These are phyloP conservation scores for Nematolebias whitei DNA, from an alignment of 2,113 vertebrate species.

Conservation along the genomic window DNA sequence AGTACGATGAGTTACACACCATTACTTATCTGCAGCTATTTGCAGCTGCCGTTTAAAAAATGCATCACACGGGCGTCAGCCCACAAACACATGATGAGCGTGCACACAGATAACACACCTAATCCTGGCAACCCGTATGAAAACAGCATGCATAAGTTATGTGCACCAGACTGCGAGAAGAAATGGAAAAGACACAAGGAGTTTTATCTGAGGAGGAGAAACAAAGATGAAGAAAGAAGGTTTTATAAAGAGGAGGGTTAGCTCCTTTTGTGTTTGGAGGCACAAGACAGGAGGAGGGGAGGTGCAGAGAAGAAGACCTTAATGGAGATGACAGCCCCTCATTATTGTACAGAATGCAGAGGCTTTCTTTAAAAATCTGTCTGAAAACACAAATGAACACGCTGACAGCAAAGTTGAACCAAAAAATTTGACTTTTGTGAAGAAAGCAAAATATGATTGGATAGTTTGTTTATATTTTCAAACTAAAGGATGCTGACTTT, in stretches of 20 bases:
- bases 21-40: conserved; percentile 50
- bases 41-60: conserved; percentile 27
- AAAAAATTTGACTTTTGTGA: not conserved
- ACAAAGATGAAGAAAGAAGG: conserved; percentile 5
- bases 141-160: conserved; percentile 64
- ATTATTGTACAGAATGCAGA: not conserved
- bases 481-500: not conserved
- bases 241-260: not conserved
- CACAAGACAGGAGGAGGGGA: not conserved
- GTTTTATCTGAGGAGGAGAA: conserved; percentile 13
- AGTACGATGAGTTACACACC: conserved; percentile 66
- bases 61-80: not conserved
- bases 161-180: conserved; percentile 30
- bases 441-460: not conserved
- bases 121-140: conserved; percentile 39
- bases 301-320: not conserved
- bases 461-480: not conserved
- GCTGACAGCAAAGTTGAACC: not conserved
- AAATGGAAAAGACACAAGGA: conserved; percentile 27
- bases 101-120: conserved; percentile 19
- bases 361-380: not conserved
- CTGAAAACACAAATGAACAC: not conserved
- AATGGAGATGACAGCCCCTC: conserved; percentile 7
- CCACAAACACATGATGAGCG: not conserved
- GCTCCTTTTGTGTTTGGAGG: not conserved